Base-by-base conservation (phyloP, 1,140 invertebrate genomes). In the Cardiocondyla obscurior region DNA sequence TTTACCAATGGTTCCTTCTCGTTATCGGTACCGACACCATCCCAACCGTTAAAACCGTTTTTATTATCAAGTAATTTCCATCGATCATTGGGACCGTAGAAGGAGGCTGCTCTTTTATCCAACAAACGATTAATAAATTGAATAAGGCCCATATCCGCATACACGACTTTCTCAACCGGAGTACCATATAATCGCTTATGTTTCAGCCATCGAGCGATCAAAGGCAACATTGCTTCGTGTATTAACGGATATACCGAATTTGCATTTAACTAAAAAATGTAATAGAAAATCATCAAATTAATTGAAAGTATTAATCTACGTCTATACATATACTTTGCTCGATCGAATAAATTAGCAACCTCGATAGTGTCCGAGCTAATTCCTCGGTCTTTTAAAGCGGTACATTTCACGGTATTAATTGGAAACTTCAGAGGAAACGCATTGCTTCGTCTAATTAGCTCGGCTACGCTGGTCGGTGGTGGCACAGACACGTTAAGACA, bases 101-200 rank as follows among this genome's bases (percentile, higher is more conserved):
- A 96, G 1, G 91, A 90, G 0, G 95, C 90, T 0, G 95, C 95
- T 22, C 95, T 89, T 72, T 96, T 96, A 30, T 94, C 94, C 36
- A 96, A 83, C 36, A 96, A 90, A 25, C 95, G 92, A 72, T 96
- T 94, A 25, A 95, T 94, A 4, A 96, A 94, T 25, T 95, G 92
- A 5, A 94, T 87, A 22, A 96, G 90, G 0, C 92, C 91, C 94
- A 96, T 95, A 22, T 95, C 91, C 88, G 94, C 94, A 85, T 95
- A 96, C 19, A 95, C 85, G 0, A 91, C 86, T 81, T 94, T 95
- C 83, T 96, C 95, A 22, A 95, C 92, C 2, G 79, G 22, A 8
- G 93, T 95, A 14, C 95, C 95, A 84, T 94, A 92, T 22, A 93
- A 91, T 57, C 94, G 83, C 82, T 94, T 92, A 87, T 92, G 89